phyloP scores from a whole-genome alignment of 2,888 invertebrate genomes.

The Notodonta ziczac region DNA sequence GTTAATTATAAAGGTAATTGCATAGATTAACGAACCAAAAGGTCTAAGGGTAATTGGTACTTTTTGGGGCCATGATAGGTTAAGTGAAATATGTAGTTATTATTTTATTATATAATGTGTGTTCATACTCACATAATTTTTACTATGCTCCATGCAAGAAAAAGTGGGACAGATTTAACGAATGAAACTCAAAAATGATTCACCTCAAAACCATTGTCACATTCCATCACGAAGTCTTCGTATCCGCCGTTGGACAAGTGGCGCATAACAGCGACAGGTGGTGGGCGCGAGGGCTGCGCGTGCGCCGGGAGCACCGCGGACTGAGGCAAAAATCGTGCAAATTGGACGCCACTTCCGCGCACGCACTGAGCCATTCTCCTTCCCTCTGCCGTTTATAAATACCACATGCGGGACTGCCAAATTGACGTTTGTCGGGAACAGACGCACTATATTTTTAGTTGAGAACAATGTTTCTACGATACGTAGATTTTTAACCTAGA shows the following conservation, averaged over 20 bases:
- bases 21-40: no score
- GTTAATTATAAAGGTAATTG: no score
- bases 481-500: slow-evolving; percentile 1
- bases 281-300: slow-evolving; percentile 31
- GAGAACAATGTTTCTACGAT: slow-evolving; percentile 15
- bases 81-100: no score
- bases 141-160: neutral
- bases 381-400: slow-evolving; percentile 71
- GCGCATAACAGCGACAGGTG: slow-evolving; percentile 56
- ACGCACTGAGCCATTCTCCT: slow-evolving; percentile 68
- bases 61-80: no score
- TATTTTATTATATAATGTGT: neutral
- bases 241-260: slow-evolving; percentile 60
- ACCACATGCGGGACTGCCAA: slow-evolving; percentile 65
- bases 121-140: slow-evolving; percentile 1
- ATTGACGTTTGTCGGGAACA: slow-evolving; percentile 53
- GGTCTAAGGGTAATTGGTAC: no score
- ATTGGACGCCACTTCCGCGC: slow-evolving; percentile 52
- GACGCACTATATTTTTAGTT: slow-evolving; percentile 58
- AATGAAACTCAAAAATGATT: slow-evolving; percentile 21
- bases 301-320: slow-evolving; percentile 43
- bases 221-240: slow-evolving; percentile 75
- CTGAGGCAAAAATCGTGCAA: slow-evolving; percentile 45
- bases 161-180: neutral
- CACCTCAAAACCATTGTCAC: slow-evolving; percentile 77